Evolutionary conservation across 1,140 invertebrate genomes (phyloP).

Genomic region (Metopolophium dirhodum): DNA sequence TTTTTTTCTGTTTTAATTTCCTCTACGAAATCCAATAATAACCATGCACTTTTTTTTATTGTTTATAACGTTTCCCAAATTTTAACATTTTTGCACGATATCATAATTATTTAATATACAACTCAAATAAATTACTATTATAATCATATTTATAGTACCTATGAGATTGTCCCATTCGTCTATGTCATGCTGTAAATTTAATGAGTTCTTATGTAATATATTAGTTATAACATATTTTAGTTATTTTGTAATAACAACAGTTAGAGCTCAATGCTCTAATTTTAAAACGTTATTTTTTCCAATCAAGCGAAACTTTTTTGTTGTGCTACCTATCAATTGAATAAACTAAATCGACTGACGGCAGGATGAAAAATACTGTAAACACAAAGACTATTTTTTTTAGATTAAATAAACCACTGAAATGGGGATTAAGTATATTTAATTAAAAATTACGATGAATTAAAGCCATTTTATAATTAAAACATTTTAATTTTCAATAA

Average conservation of each 20-base stretch:
- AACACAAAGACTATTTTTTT: neutral
- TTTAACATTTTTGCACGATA: neutral
- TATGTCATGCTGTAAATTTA: neutral
- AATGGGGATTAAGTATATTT: neutral
- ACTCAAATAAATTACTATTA: neutral
- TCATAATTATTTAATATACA: neutral
- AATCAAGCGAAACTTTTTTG: neutral
- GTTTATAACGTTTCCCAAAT: neutral
- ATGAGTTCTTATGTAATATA: neutral
- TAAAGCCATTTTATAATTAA: neutral
- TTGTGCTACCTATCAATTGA: neutral
- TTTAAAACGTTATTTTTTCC: slow-evolving; percentile 11
- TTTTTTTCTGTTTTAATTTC: neutral
- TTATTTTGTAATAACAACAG: neutral
- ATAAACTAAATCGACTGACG: too few relatives aligned
- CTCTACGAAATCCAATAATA: neutral
- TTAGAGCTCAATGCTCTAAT: neutral
- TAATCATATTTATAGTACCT: neutral
- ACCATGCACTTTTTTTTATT: neutral
- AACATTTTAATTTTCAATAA: slow-evolving; percentile 14
- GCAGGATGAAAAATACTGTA: neutral
- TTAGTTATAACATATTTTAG: neutral
- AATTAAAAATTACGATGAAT: slow-evolving; percentile 16
- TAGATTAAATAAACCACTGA: slow-evolving; percentile 1
- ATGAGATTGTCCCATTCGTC: neutral